Evolutionary conservation across 1,140 invertebrate species (phyloP).

Genomic region (Watersipora subatra): DNA sequence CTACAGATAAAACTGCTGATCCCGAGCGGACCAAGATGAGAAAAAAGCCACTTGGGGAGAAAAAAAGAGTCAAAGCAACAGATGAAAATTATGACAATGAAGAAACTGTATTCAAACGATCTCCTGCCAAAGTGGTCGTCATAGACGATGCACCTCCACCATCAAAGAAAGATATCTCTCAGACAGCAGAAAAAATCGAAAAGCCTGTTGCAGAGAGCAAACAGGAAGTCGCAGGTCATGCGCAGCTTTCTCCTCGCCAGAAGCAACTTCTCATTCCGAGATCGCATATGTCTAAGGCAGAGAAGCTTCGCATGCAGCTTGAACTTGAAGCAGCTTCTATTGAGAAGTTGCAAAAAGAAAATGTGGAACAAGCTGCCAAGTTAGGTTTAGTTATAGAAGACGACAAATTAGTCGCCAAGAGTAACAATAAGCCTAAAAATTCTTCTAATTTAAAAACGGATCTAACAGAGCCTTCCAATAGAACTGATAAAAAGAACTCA

Average conservation of each 20-base stretch:
- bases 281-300: constrained; percentile 19
- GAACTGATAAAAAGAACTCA: neutral
- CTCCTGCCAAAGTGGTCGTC: neutral
- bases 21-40: too few relatives aligned
- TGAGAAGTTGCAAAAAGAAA: constrained; percentile 12
- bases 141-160: too few relatives aligned
- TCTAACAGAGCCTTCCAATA: neutral
- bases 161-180: too few relatives aligned
- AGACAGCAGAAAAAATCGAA: too few relatives aligned
- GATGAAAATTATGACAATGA: neutral
- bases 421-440: neutral
- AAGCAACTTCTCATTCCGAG: constrained; percentile 16
- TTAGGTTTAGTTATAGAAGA: neutral
- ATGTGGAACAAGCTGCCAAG: constrained; percentile 9
- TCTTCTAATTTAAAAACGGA: neutral
- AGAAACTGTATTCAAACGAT: neutral
- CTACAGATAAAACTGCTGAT: too few relatives aligned
- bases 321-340: neutral
- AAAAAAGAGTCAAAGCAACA: too few relatives aligned
- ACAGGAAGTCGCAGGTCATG: too few relatives aligned
- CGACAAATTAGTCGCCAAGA: neutral
- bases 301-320: neutral
- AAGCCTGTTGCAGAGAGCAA: too few relatives aligned
- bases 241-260: neutral
- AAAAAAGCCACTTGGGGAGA: too few relatives aligned